Conservation (phyloP, 2,113 vertebrate genomes). For the Rhinogobius similis region DNA sequence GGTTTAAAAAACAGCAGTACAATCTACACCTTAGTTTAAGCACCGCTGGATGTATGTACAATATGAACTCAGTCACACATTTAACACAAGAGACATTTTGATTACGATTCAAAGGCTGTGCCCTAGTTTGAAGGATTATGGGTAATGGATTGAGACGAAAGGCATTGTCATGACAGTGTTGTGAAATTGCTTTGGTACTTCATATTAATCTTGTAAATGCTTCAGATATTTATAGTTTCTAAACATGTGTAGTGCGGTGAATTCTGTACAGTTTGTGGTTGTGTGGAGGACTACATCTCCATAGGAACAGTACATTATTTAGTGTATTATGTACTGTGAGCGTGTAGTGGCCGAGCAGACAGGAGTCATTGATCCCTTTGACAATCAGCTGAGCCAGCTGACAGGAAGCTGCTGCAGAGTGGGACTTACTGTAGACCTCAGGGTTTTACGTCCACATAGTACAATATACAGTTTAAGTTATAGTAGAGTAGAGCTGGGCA, state of each 20-base stretch:
- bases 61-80: background rate
- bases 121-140: conserved; percentile 6
- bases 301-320: background rate
- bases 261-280: background rate
- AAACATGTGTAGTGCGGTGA: background rate
- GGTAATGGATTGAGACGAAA: conserved; percentile 5
- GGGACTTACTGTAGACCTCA: conserved; percentile 2
- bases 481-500: too few relatives aligned
- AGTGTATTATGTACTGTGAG: background rate
- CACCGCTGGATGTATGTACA: background rate
- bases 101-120: background rate
- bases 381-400: conserved; percentile 1
- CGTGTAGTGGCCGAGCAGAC: background rate
- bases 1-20: background rate
- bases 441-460: background rate
- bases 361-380: background rate
- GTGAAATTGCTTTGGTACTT: background rate
- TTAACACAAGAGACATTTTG: background rate
- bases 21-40: background rate
- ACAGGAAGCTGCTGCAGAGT: background rate
- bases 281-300: background rate
- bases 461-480: background rate
- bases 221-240: background rate
- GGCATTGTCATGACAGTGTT: background rate
- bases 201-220: background rate